phyloP scores from a whole-genome alignment of 2,888 invertebrate genomes.

The Arge pagana region DNA sequence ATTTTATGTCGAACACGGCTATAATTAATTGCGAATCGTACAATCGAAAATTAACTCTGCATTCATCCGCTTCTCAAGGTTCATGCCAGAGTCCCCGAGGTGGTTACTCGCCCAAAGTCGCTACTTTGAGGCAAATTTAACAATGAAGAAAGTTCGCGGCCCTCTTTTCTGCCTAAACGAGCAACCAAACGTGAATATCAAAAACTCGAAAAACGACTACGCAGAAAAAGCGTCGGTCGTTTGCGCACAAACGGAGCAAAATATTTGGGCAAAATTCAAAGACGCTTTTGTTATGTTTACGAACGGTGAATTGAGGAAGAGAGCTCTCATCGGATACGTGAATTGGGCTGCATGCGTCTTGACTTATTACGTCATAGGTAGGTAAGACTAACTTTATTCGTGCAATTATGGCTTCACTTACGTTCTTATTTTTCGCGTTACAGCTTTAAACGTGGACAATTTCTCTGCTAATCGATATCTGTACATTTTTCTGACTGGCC shows the following conservation, averaged over 20 bases:
- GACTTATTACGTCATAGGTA: slow-evolving; percentile 45
- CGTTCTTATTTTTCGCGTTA: slow-evolving; percentile 22
- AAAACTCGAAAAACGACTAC: background rate
- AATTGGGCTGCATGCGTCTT: slow-evolving; percentile 46
- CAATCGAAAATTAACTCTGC: background rate
- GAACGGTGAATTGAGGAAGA: slow-evolving; percentile 37
- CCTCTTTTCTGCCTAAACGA: slow-evolving; percentile 1
- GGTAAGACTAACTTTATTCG: slow-evolving; percentile 28
- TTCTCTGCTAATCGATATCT: slow-evolving; percentile 61
- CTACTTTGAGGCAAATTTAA: slow-evolving; percentile 55
- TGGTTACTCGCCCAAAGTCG: slow-evolving; percentile 62
- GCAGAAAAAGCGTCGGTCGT: no score
- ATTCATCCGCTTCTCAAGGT: slow-evolving; percentile 35
- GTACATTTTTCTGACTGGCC: slow-evolving; percentile 60
- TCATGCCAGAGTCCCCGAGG: slow-evolving; percentile 60
- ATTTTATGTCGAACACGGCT: no score
- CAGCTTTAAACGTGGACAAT: slow-evolving; percentile 63
- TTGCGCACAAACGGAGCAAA: no score
- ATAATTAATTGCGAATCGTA: no score
- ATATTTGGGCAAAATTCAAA: slow-evolving; percentile 31
- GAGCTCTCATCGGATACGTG: slow-evolving; percentile 41
- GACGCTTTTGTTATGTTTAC: slow-evolving; percentile 35
- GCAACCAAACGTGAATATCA: slow-evolving; percentile 4
- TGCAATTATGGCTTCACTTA: background rate
- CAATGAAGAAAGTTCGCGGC: slow-evolving; percentile 37